Conservation (phyloP, 64 coral and sea anemone species). For the Astreopora myriophthalma region DNA sequence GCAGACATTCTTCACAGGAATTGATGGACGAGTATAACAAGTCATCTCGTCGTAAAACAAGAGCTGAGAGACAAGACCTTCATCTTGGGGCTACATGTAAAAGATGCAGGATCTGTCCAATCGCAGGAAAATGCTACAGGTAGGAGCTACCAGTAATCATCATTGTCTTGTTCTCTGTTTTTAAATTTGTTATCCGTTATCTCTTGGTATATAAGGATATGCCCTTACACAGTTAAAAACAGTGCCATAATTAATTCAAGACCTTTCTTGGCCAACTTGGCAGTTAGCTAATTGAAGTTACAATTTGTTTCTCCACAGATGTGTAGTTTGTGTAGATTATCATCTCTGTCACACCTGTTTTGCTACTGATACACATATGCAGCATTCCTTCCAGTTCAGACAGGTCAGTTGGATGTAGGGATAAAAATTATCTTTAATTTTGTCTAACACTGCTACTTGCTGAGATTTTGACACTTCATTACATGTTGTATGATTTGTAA, state of each 20-base stretch:
- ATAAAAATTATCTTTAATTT: too few species aligned
- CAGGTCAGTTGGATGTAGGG: slow-evolving; percentile 63
- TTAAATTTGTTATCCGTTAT: neutral
- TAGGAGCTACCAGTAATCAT: too few species aligned
- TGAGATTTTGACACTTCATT: too few species aligned
- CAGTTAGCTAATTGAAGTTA: neutral
- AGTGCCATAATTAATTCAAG: too few species aligned
- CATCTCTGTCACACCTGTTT: slow-evolving; percentile 95
- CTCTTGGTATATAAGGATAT: neutral
- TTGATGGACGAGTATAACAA: slow-evolving; percentile 87
- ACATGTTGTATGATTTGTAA: too few species aligned
- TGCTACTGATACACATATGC: slow-evolving; percentile 79
- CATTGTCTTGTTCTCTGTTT: too few species aligned
- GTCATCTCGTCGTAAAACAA: slow-evolving; percentile 82
- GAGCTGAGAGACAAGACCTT: slow-evolving; percentile 94
- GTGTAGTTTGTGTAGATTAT: slow-evolving; percentile 95
- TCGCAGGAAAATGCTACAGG: slow-evolving; percentile 97
- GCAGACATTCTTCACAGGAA: slow-evolving; percentile 72
- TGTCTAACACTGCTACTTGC: too few species aligned
- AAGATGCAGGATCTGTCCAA: slow-evolving; percentile 82
- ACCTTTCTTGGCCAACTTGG: too few species aligned
- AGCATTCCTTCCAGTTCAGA: slow-evolving; percentile 94
- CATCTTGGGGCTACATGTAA: slow-evolving; percentile 88
- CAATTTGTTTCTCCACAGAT: slow-evolving; percentile 32
- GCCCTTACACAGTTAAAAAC: neutral